phyloP scores from a whole-genome alignment of 2,113 vertebrate genomes.

The Leiothrix lutea region DNA sequence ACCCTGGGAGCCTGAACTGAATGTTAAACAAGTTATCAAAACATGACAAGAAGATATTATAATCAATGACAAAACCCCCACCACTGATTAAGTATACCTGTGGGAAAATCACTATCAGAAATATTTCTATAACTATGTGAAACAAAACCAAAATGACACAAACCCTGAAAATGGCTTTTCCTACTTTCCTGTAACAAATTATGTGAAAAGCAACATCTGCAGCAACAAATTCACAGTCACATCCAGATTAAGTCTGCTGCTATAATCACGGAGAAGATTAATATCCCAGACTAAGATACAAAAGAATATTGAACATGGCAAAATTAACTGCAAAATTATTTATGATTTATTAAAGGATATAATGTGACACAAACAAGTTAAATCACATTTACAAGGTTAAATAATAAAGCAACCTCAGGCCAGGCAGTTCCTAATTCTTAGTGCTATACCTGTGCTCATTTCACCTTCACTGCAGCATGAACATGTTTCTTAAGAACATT shows the following conservation, averaged over 20 bases:
- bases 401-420: not conserved
- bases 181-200: not conserved
- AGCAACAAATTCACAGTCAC: not conserved
- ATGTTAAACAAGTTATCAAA: slow-evolving; percentile 10
- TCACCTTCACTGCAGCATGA: not conserved
- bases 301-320: not conserved
- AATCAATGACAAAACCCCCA: not conserved
- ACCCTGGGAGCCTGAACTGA: not conserved
- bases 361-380: not conserved
- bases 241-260: not conserved
- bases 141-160: not conserved
- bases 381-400: not conserved
- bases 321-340: not conserved
- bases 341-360: not conserved
- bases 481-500: not conserved
- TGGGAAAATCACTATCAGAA: not conserved
- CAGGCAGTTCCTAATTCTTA: not conserved
- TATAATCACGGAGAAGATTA: slow-evolving; percentile 10
- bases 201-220: not conserved
- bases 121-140: not conserved
- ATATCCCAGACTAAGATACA: not conserved
- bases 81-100: not conserved
- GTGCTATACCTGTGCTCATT: not conserved
- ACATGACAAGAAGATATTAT: not conserved
- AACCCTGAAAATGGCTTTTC: not conserved